These are phyloP conservation scores for Oligia strigilis DNA, from an alignment of 2,888 invertebrate species.

Conservation along the genomic window DNA sequence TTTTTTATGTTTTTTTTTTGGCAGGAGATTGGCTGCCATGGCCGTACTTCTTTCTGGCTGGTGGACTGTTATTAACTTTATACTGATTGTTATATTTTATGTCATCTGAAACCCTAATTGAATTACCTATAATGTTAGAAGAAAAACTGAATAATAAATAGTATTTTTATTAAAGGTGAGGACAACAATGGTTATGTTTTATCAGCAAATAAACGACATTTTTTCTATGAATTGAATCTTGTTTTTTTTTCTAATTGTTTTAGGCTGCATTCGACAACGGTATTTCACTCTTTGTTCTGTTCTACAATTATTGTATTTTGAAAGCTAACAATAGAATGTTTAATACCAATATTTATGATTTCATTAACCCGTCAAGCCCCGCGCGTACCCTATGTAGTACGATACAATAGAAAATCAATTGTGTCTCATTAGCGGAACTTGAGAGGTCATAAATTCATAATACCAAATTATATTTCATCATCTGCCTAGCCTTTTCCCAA, in stretches of 20 bases:
- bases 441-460: too few species aligned
- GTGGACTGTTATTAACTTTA: too few species aligned
- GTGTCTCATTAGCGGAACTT: too few species aligned
- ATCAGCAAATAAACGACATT: constrained; percentile 3
- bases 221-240: constrained; percentile 13
- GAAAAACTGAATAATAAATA: background rate
- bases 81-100: background rate
- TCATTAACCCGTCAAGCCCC: background rate
- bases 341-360: background rate
- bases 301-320: background rate
- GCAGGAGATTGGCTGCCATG: too few species aligned
- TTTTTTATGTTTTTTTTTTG: too few species aligned
- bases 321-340: background rate
- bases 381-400: too few species aligned
- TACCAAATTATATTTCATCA: too few species aligned
- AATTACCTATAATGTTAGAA: background rate
- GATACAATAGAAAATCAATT: too few species aligned
- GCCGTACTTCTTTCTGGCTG: too few species aligned
- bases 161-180: background rate
- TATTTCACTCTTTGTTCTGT: background rate
- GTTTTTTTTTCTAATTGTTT: constrained; percentile 16
- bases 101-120: too few species aligned
- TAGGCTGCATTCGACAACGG: background rate
- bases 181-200: constrained; percentile 19
- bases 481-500: too few species aligned